Evolutionary conservation across 2,888 invertebrate genomes (phyloP).

Genomic region (Diarsia mendica): DNA sequence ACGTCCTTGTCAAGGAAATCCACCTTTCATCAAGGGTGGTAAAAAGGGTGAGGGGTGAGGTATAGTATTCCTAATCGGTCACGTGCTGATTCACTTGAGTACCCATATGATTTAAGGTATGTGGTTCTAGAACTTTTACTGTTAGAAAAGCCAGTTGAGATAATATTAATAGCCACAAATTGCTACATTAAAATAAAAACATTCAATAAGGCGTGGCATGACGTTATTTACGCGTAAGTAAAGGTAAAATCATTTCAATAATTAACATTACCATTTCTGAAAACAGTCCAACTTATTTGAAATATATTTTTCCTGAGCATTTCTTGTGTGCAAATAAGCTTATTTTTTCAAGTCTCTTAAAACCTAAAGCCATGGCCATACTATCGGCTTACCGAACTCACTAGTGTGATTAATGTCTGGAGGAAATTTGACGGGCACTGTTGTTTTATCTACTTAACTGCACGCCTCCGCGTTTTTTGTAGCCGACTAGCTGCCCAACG

Average conservation of each 20-base stretch:
- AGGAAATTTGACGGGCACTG: slow-evolving; percentile 90
- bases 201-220: neutral
- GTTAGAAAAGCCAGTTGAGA: neutral
- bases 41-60: neutral
- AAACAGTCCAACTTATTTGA: too few relatives aligned
- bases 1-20: slow-evolving; percentile 49
- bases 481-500: slow-evolving; percentile 63
- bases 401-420: slow-evolving; percentile 89
- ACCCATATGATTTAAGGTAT: neutral
- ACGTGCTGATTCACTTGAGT: slow-evolving; percentile 50
- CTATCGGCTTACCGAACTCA: slow-evolving; percentile 83
- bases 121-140: neutral
- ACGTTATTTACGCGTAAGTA: neutral
- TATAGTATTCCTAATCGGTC: neutral
- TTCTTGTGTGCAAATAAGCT: neutral
- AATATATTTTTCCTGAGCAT: too few relatives aligned
- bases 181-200: neutral
- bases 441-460: slow-evolving; percentile 90
- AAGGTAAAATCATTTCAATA: neutral
- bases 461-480: slow-evolving; percentile 87
- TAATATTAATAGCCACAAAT: neutral
- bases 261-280: neutral
- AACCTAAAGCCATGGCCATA: slow-evolving; percentile 70
- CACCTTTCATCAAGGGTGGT: neutral
- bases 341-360: slow-evolving; percentile 20